phyloP scores from a whole-genome alignment of 2,113 vertebrate species.

The Mugil cephalus region DNA sequence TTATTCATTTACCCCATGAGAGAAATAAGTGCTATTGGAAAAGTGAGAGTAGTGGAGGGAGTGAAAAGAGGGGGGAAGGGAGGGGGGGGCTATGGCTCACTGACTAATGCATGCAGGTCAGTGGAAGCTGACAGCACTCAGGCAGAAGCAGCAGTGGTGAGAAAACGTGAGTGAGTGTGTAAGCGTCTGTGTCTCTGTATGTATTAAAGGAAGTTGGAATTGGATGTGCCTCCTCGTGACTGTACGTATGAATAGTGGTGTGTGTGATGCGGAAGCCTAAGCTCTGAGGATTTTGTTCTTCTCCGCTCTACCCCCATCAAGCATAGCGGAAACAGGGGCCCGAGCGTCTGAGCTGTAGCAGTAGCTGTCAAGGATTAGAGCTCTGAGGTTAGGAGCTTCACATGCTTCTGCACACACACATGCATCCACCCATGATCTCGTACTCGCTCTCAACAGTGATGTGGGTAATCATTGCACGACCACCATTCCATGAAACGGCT shows the following conservation, averaged over 20 bases:
- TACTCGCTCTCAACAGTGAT: slow-evolving; percentile 17
- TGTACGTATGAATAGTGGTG: slow-evolving; percentile 25
- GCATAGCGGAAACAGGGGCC: slow-evolving; percentile 12
- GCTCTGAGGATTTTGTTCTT: slow-evolving; percentile 34
- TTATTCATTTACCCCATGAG: slow-evolving; percentile 60
- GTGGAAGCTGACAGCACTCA: slow-evolving; percentile 45
- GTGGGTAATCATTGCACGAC: slow-evolving; percentile 24
- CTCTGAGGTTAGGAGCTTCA: slow-evolving; percentile 53
- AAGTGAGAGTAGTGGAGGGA: slow-evolving; percentile 17
- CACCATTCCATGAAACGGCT: slow-evolving; percentile 24
- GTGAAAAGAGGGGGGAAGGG: slow-evolving; percentile 21
- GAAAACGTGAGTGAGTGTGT: slow-evolving; percentile 30
- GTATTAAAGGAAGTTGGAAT: slow-evolving; percentile 47
- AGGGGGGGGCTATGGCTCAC: slow-evolving; percentile 38
- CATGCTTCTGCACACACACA: slow-evolving; percentile 17
- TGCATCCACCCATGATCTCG: not conserved
- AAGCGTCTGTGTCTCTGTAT: slow-evolving; percentile 42
- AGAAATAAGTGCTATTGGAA: slow-evolving; percentile 49
- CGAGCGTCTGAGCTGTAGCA: slow-evolving; percentile 32
- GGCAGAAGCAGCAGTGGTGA: slow-evolving; percentile 20
- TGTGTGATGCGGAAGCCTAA: slow-evolving; percentile 41
- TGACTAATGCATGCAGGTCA: slow-evolving; percentile 71
- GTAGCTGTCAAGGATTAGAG: slow-evolving; percentile 62
- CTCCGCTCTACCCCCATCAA: slow-evolving; percentile 41
- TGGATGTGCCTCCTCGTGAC: slow-evolving; percentile 33